phyloP scores from a whole-genome alignment of 2,888 invertebrate genomes.

The Callimorpha dominula region DNA sequence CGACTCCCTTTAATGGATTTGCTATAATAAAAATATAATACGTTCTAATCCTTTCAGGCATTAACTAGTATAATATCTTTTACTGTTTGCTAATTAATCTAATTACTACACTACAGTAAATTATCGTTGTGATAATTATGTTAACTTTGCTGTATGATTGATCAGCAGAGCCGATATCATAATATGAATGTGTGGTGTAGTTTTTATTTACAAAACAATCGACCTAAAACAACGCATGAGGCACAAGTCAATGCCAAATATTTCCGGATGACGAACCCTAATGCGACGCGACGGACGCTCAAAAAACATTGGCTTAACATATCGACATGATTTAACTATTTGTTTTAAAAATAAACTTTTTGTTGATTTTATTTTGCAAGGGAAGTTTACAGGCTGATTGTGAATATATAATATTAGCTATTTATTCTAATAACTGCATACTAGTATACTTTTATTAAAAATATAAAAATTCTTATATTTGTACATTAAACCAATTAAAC shows the following conservation, averaged over 20 bases:
- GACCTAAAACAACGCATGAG: conserved; percentile 18
- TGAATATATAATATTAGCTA: too few relatives aligned
- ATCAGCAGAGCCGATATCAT: not conserved
- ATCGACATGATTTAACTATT: not conserved
- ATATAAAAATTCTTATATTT: too few relatives aligned
- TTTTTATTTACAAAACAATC: conserved; percentile 24
- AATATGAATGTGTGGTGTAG: not conserved
- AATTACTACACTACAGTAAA: not conserved
- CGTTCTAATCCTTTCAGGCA: not conserved
- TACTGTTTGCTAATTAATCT: not conserved
- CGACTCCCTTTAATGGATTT: not conserved
- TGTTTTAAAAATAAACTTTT: not conserved
- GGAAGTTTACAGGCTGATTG: not conserved
- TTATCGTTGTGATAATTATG: not conserved
- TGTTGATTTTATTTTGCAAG: not conserved
- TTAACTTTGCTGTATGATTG: not conserved
- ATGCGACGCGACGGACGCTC: not conserved
- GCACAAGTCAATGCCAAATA: conserved; percentile 40
- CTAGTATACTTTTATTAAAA: too few relatives aligned
- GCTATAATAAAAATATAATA: not conserved
- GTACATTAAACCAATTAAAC: too few relatives aligned
- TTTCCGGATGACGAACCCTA: conserved; percentile 43
- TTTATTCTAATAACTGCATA: too few relatives aligned
- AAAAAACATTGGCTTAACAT: conserved; percentile 8
- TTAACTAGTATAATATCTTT: not conserved